These are phyloP conservation scores for Caenorhabditis briggsae DNA, from an alignment of 1,140 invertebrate species.

Conservation along the genomic window DNA sequence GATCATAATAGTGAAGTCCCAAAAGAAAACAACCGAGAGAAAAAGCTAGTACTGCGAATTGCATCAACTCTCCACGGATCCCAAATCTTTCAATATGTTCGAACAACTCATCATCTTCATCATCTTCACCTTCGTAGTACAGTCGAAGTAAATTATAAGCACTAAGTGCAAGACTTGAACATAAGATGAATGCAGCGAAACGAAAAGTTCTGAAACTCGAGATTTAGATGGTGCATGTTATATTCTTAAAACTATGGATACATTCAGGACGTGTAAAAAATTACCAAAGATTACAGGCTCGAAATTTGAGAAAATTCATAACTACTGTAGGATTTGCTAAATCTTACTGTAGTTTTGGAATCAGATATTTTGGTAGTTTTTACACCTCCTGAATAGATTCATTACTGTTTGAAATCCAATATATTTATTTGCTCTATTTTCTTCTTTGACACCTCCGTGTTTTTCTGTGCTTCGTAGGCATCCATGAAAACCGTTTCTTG, in stretches of 20 bases:
- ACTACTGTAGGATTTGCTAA: no score
- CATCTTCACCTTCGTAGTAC: not conserved
- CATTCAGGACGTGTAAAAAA: not conserved
- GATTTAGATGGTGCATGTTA: not conserved
- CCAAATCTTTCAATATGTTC: not conserved
- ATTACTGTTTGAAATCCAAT: no score
- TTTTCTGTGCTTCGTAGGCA: not conserved
- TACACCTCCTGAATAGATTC: no score
- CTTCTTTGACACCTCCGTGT: not conserved
- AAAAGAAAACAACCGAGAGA: not conserved
- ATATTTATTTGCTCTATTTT: no score
- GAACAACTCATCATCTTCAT: not conserved
- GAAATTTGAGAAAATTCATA: no score
- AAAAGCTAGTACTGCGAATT: not conserved
- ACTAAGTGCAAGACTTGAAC: not conserved
- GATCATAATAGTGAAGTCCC: no score
- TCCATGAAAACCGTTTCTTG: not conserved
- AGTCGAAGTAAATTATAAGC: not conserved
- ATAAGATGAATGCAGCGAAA: not conserved
- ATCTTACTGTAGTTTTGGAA: no score
- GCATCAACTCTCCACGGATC: not conserved
- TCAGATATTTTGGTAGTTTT: no score
- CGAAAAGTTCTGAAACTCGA: not conserved
- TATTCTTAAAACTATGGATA: not conserved
- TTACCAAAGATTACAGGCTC: no score